phyloP scores from a whole-genome alignment of 2,113 vertebrate species.

The Athene noctua region DNA sequence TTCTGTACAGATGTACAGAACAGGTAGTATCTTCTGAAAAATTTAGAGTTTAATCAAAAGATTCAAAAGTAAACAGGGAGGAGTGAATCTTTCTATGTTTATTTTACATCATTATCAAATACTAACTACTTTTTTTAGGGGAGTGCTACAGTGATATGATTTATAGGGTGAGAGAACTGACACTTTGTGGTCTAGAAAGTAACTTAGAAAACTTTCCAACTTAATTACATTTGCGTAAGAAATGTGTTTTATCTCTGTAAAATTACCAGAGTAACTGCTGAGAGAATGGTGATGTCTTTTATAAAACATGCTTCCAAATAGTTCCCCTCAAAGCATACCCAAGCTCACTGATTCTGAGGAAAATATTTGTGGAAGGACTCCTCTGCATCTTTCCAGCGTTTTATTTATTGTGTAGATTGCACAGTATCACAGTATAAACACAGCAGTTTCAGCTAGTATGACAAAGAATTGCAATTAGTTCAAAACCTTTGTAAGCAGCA shows the following conservation, averaged over 20 bases:
- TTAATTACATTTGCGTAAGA: background rate
- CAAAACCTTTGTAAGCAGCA: background rate
- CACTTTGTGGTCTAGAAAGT: background rate
- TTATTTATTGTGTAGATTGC: background rate
- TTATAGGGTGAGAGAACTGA: background rate
- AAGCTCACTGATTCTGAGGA: background rate
- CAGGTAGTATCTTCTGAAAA: background rate
- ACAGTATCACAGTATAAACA: background rate
- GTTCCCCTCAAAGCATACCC: background rate
- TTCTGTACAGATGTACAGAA: background rate
- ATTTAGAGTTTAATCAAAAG: background rate
- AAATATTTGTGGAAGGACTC: background rate
- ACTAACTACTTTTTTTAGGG: background rate
- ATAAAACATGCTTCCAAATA: background rate
- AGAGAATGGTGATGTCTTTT: background rate
- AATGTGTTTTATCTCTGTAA: background rate
- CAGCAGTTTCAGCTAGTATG: background rate
- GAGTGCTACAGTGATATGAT: background rate
- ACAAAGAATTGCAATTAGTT: background rate
- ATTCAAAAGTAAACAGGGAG: background rate
- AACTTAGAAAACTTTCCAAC: background rate
- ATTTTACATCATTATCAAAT: conserved; percentile 1
- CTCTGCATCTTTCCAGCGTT: background rate
- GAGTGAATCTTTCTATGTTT: background rate
- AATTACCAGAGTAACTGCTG: background rate